phyloP scores from a whole-genome alignment of 1,140 invertebrate species.

The Periplaneta americana region DNA sequence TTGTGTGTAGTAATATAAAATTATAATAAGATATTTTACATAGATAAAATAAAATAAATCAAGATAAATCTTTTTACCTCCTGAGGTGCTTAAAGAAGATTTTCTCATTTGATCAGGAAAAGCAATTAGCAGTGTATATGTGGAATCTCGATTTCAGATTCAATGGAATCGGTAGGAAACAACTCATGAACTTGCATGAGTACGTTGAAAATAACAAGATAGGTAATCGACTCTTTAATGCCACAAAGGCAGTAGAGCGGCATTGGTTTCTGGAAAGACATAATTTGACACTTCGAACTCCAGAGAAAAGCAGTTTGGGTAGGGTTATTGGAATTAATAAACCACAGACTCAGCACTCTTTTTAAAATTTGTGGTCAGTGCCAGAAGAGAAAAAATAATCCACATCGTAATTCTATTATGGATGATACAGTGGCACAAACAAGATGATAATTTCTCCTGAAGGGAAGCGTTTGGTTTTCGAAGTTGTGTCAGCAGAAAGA shows the following conservation, averaged over 20 bases:
- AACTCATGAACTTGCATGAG: not conserved
- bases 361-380: not conserved
- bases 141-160: not conserved
- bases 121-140: not conserved
- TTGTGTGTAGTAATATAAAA: no score
- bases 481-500: not conserved
- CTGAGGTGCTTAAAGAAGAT: not conserved
- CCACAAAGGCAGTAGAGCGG: not conserved
- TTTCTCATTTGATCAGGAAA: not conserved
- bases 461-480: not conserved
- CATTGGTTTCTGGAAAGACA: not conserved
- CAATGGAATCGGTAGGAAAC: not conserved
- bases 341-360: not conserved
- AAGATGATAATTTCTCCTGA: not conserved
- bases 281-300: not conserved
- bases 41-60: no score
- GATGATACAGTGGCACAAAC: not conserved
- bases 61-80: no score
- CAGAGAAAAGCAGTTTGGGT: not conserved
- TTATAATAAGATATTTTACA: no score
- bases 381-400: not conserved
- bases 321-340: not conserved
- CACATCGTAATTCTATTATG: not conserved
- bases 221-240: not conserved
- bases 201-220: not conserved